Base-by-base conservation (phyloP, 2,797 vertebrate species). In the Lagodon rhomboides region DNA sequence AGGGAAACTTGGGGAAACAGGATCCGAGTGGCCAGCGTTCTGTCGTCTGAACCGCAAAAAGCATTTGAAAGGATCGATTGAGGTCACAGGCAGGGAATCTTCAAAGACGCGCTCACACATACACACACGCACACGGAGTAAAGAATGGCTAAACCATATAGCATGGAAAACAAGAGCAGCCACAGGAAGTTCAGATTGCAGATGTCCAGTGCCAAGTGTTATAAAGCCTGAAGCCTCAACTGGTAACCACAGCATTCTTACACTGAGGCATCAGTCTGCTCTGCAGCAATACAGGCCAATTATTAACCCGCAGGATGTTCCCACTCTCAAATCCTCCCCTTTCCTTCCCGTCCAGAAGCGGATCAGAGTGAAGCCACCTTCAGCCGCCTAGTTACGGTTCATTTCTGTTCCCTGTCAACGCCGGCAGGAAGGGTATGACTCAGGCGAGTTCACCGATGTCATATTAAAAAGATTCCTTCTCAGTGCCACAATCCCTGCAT, bases 191-290 rank as follows among this genome's bases (percentile, higher is more conserved):
- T 76, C 34, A 87, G 85, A 94, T 89, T 90, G 83, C 87, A 91
- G 87, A 85, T 82, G 86, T 90, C 79, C 66, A 86, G 61, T 80
- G 90, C 93, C 92, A 92, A 93, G 83, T 86, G 88, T 87, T 90
- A 74, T 87, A 88, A 87, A 89, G 87, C 74, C 86, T 67, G 50
- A 85, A 89, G 87, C 86, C 86, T 85, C 75, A 83, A 80, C 90
- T 86, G 73, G 75, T 77, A 84, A 92, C 93, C 93, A 68, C 94
- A 92, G 70, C 92, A 94, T 95, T 95, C 93, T 91, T 90, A 90
- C 72, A 79, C 85, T 60, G 79, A 91, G 79, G 91, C 90, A 94
- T 90, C 84, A 75, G 84, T 90, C 80, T 85, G 80, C 85, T 73
- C 75, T 87, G 77, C 76, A 81, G 82, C 75, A 85, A 77, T 66